Base-by-base conservation (phyloP, 2,113 vertebrate genomes). In the Phrynocephalus versicolor region DNA sequence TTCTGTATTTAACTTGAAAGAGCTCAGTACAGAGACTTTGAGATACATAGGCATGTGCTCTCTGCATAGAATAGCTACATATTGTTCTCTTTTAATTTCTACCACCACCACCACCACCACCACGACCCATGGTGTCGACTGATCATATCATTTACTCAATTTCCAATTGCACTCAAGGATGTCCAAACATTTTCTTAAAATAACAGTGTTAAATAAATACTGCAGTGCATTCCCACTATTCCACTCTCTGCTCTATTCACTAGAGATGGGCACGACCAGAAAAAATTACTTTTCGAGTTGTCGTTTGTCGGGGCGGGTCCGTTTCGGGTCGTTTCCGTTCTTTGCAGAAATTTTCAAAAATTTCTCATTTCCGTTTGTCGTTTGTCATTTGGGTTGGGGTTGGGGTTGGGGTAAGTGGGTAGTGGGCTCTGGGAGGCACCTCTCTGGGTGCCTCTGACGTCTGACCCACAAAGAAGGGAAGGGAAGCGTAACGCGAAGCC, bases 111-210 rank as follows among this genome's bases (percentile, higher is more conserved):
- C 45, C 45, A 51, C 60, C 27, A n/a, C 7, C 60, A 51, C 45
- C 45, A 51, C 45, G 5, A 51, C 60, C 27, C 41, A 67, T 39
- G 23, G 39, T 89, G 74, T 39, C 51, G 30, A 62, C 88, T 86
- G 84, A 86, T 89, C 83, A 84, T 89, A 80, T 73, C 80, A 39
- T 60, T 93, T 85, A 88, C 69, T n/a, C 0, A 0, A 37, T 90
- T 90, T 92, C 82, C 85, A 89, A 78, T n/a, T 84, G n/a, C 45
- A 51, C 51, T 84, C 1, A 1, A 88, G 84, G 88, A 9, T 19
- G 62, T 88, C 87, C 82, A 87, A 92, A 82, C 82, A 85, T 89
- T 92, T 70, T 87, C 82, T 91, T 70, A 1, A 81, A 83, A 67
- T 77, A 86, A 83, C 39, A 78, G 19, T 60, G 13, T 60, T 86